Conservation (phyloP, 2,113 vertebrate genomes). For the Xyliphius kryptos region DNA sequence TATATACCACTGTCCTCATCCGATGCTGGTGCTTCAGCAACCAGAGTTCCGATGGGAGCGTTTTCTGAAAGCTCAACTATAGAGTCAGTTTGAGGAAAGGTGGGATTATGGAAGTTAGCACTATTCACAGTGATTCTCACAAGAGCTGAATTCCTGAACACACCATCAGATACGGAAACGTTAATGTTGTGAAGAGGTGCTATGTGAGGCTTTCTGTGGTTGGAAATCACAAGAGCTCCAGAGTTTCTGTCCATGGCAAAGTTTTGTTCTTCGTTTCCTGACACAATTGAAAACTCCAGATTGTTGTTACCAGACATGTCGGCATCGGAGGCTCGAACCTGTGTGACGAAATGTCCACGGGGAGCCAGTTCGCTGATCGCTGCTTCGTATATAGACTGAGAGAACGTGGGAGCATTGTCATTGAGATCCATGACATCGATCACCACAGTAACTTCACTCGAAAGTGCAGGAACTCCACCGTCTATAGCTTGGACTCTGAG, state of each 20-base stretch:
- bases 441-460: constrained; percentile 68
- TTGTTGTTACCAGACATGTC: constrained; percentile 75
- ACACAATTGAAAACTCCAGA: constrained; percentile 82
- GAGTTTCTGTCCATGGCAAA: constrained; percentile 79
- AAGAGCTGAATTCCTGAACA: constrained; percentile 82
- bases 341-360: constrained; percentile 83
- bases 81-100: constrained; percentile 82
- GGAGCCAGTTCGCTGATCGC: constrained; percentile 78
- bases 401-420: constrained; percentile 85
- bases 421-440: constrained; percentile 85
- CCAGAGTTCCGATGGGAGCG: constrained; percentile 75
- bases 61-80: constrained; percentile 91
- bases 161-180: constrained; percentile 86
- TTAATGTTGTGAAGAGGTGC: constrained; percentile 76
- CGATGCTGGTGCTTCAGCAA: constrained; percentile 75
- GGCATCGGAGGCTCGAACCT: constrained; percentile 84
- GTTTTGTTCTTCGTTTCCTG: constrained; percentile 85
- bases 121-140: constrained; percentile 75
- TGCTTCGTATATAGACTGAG: constrained; percentile 61
- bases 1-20: constrained; percentile 83
- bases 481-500: constrained; percentile 79
- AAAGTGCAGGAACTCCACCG: constrained; percentile 83
- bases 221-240: constrained; percentile 79
- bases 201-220: constrained; percentile 71
- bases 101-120: constrained; percentile 85